Evolutionary conservation across 2,797 vertebrate genomes (phyloP).

Genomic region (Myotis myotis): DNA sequence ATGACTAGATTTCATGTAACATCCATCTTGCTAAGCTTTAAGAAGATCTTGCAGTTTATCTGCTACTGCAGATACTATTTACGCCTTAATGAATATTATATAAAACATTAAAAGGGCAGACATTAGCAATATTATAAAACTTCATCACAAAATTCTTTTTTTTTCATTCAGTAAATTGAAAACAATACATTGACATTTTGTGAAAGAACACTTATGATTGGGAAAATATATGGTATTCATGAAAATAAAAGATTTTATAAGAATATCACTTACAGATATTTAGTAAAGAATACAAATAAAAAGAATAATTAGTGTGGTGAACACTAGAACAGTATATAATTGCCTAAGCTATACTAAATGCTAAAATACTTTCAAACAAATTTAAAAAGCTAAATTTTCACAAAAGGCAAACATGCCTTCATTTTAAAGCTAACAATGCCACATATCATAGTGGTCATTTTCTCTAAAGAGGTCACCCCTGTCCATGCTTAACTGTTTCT

Average conservation of each 20-base stretch:
- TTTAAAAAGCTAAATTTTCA: conserved; percentile 15
- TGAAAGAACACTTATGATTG: background rate
- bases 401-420: background rate
- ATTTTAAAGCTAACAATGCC: background rate
- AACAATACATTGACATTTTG: background rate
- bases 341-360: background rate
- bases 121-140: background rate
- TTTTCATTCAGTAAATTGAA: background rate
- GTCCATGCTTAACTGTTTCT: background rate
- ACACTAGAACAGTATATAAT: background rate
- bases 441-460: background rate
- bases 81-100: background rate
- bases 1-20: background rate
- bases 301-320: background rate
- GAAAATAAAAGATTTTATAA: conserved; percentile 17
- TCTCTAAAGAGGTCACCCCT: background rate
- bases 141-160: background rate
- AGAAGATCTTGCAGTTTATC: background rate
- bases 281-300: background rate
- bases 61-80: background rate
- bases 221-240: background rate
- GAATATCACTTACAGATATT: background rate
- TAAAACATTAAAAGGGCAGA: background rate
- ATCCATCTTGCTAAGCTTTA: background rate
- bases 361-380: conserved; percentile 6